These are phyloP conservation scores for Nasua narica DNA, from an alignment of 2,797 vertebrate species.

Conservation along the genomic window DNA sequence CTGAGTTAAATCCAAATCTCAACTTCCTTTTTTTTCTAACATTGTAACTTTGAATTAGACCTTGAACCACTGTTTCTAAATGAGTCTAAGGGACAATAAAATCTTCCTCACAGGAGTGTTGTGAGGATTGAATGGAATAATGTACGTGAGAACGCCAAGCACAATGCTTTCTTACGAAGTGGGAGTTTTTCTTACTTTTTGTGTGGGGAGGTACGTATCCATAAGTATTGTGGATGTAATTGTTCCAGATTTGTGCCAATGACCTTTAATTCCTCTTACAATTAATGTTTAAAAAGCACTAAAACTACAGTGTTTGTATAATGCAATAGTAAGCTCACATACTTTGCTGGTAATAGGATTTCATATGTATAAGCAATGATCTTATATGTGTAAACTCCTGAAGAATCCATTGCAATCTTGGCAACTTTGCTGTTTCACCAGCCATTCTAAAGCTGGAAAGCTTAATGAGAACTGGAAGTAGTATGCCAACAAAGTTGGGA, in stretches of 20 bases:
- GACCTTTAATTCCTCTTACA: not conserved
- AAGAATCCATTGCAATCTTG: not conserved
- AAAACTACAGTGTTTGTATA: not conserved
- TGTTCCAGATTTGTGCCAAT: not conserved
- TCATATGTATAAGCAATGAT: not conserved
- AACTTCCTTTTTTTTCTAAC: slow-evolving; percentile 15
- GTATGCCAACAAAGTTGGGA: not conserved
- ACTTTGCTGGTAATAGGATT: not conserved
- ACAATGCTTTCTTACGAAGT: not conserved
- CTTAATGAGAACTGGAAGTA: not conserved
- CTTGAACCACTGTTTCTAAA: slow-evolving; percentile 6
- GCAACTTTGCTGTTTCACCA: not conserved
- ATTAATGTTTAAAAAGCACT: not conserved
- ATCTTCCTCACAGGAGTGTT: not conserved
- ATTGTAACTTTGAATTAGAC: not conserved
- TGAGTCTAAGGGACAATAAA: not conserved
- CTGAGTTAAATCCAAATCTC: not conserved
- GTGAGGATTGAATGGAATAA: not conserved
- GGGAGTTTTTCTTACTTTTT: too few relatives aligned
- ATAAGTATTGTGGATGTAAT: not conserved
- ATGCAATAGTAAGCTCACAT: not conserved
- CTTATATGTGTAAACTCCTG: not conserved
- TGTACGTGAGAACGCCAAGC: not conserved
- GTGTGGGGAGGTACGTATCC: not conserved
- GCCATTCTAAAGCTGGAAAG: not conserved